Evolutionary conservation across 2,888 invertebrate genomes (phyloP).

Genomic region (Autographa pulchrina): DNA sequence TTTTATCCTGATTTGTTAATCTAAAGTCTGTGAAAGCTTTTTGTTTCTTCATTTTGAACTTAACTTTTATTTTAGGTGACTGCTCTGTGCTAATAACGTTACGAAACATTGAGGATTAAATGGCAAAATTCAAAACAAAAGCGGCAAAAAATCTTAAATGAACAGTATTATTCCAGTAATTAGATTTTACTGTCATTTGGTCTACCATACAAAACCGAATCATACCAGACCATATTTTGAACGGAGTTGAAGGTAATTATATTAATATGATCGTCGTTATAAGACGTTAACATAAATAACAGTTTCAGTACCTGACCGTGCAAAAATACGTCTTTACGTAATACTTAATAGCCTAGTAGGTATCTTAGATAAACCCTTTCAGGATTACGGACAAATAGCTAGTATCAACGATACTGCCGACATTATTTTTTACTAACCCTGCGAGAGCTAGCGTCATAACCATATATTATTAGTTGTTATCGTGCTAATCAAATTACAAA

Average conservation of each 20-base stretch:
- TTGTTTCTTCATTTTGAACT: no score
- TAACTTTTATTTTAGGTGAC: no score
- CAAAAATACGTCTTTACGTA: neutral
- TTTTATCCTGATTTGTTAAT: no score
- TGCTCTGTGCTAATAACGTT: no score
- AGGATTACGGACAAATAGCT: neutral
- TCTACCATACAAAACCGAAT: neutral
- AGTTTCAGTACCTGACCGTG: neutral
- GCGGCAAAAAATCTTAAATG: no score
- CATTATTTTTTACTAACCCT: conserved; percentile 8
- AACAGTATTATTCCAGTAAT: no score
- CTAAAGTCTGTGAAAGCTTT: no score
- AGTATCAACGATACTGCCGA: neutral
- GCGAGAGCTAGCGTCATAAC: neutral
- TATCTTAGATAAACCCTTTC: neutral
- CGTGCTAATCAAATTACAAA: neutral
- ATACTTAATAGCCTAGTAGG: neutral
- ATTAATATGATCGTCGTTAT: neutral
- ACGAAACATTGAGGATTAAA: no score
- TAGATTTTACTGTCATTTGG: no score
- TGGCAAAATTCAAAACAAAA: no score
- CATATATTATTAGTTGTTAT: neutral
- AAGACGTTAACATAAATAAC: neutral
- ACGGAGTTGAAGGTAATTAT: neutral
- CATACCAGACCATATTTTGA: neutral